Conservation (phyloP, 2,888 invertebrate genomes). For the Heteropelma amictum region DNA sequence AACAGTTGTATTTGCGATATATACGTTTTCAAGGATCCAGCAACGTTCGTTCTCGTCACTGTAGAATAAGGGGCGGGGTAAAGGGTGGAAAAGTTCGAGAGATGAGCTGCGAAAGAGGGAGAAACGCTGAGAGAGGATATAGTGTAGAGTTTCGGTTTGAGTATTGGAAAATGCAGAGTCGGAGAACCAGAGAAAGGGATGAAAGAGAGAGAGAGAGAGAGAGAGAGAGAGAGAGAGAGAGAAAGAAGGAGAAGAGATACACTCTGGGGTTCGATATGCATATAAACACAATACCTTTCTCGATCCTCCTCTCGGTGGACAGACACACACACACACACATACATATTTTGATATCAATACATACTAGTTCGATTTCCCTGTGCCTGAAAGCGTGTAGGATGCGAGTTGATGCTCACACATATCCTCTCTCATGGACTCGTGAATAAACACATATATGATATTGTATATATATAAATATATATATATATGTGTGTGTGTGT, state of each 20-base stretch:
- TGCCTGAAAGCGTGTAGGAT: conserved; percentile 17
- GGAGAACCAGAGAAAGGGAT: conserved; percentile 65
- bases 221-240: conserved; percentile 7
- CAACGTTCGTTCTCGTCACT: conserved; percentile 44
- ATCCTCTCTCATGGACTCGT: conserved; percentile 32
- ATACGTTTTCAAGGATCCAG: conserved; percentile 34
- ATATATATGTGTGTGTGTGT: background rate
- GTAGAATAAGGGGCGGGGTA: too few relatives aligned
- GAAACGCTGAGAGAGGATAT: conserved; percentile 32
- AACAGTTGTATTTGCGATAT: conserved; percentile 27
- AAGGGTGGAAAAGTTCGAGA: conserved; percentile 3
- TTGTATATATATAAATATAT: background rate
- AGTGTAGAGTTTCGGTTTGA: conserved; percentile 65
- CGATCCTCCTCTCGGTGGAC: conserved; percentile 58
- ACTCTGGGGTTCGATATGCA: conserved; percentile 73
- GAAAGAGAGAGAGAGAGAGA: conserved; percentile 43
- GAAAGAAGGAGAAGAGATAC: conserved; percentile 25
- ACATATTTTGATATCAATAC: conserved; percentile 35
- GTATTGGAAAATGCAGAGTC: conserved; percentile 77
- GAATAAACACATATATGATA: background rate
- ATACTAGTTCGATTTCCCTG: conserved; percentile 37
- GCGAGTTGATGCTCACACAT: conserved; percentile 36
- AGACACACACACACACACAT: conserved; percentile 35
- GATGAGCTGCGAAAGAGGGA: conserved; percentile 30
- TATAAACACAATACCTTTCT: conserved; percentile 77